Evolutionary conservation across 2,888 invertebrate genomes (phyloP).

Genomic region (Electrophaes corylata): DNA sequence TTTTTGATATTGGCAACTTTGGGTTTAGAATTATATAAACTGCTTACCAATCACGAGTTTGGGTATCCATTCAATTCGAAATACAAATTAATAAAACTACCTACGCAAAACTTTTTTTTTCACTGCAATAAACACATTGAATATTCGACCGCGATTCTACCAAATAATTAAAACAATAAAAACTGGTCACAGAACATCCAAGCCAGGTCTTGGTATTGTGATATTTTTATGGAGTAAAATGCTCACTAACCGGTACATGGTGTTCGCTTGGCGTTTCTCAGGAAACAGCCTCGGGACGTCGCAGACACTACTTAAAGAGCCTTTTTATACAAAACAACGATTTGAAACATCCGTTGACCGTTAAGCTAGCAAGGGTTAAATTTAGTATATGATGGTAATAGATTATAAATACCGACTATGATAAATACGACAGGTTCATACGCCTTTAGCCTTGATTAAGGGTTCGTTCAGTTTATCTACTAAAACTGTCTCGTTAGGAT

Average conservation of each 20-base stretch:
- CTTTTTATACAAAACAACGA: constrained; percentile 64
- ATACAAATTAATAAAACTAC: constrained; percentile 1
- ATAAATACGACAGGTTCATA: no score
- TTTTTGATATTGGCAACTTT: not conserved
- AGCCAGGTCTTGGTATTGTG: constrained; percentile 31
- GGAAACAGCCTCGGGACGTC: constrained; percentile 54
- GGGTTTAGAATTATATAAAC: not conserved
- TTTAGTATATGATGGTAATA: not conserved
- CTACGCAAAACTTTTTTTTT: constrained; percentile 14
- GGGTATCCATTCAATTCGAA: not conserved
- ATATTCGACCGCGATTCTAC: not conserved
- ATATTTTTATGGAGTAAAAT: constrained; percentile 46
- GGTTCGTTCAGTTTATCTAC: not conserved
- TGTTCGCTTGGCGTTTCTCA: constrained; percentile 50
- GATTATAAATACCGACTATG: not conserved
- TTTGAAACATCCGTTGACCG: constrained; percentile 30
- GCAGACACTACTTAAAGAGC: constrained; percentile 66
- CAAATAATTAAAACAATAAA: constrained; percentile 16
- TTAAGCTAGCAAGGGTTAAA: constrained; percentile 29
- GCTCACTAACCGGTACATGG: constrained; percentile 75
- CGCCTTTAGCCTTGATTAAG: no score
- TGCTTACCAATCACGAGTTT: not conserved
- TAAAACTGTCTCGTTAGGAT: not conserved
- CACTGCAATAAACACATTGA: constrained; percentile 16
- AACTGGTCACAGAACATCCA: constrained; percentile 24